Conservation (phyloP, 2,888 invertebrate species). For the Mayetiola destructor region DNA sequence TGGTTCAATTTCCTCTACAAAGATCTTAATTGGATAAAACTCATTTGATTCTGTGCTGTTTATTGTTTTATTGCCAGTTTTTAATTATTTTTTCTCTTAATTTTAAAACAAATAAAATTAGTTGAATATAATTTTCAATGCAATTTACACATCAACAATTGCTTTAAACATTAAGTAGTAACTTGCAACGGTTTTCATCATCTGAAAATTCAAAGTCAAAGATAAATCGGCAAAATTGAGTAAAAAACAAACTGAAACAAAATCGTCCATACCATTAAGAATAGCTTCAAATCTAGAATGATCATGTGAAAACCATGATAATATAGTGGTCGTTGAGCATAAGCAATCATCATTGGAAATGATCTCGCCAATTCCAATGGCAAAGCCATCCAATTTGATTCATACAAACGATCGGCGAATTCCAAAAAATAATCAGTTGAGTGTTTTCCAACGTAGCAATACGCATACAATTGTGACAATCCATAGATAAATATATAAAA, state of each 20-base stretch:
- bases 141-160: neutral
- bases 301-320: neutral
- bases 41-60: too few species aligned
- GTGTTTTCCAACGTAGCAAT: neutral
- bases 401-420: neutral
- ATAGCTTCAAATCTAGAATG: neutral
- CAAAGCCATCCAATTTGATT: neutral
- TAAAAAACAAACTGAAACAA: neutral
- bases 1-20: neutral
- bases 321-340: neutral
- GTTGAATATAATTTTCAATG: neutral
- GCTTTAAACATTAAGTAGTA: neutral
- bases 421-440: neutral
- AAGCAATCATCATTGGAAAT: neutral
- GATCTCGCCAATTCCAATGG: neutral
- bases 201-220: neutral
- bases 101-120: neutral
- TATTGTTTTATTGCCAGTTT: neutral
- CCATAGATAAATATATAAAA: too few species aligned
- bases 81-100: neutral
- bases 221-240: neutral
- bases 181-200: neutral
- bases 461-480: too few species aligned
- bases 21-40: neutral
- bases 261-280: neutral